Evolutionary conservation across 2,797 vertebrate genomes (phyloP).

Genomic region (Scarus forsteni): DNA sequence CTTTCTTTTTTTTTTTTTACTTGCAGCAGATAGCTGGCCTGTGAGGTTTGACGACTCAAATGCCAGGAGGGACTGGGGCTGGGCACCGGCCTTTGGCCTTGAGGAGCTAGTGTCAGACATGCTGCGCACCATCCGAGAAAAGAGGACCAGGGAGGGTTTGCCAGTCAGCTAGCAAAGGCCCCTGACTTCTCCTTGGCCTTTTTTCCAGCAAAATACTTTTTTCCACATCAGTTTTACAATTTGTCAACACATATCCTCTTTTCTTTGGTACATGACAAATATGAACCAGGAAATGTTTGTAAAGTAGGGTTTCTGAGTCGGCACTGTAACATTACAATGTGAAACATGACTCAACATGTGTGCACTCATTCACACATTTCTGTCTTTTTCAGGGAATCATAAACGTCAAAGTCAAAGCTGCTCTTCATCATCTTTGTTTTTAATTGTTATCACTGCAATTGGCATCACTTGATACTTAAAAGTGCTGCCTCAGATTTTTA

Average conservation of each 20-base stretch:
- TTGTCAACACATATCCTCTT: slow-evolving; percentile 44
- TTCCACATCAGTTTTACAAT: slow-evolving; percentile 41
- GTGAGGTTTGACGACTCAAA: slow-evolving; percentile 86
- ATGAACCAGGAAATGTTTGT: slow-evolving; percentile 35
- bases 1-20: background rate
- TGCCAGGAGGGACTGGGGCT: slow-evolving; percentile 86
- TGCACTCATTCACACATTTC: slow-evolving; percentile 45
- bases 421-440: slow-evolving; percentile 67
- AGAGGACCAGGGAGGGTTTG: slow-evolving; percentile 72
- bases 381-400: slow-evolving; percentile 72
- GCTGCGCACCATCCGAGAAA: slow-evolving; percentile 75
- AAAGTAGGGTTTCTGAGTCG: slow-evolving; percentile 54
- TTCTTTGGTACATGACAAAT: slow-evolving; percentile 37
- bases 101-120: slow-evolving; percentile 84
- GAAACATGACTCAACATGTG: slow-evolving; percentile 30
- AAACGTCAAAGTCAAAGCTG: slow-evolving; percentile 67
- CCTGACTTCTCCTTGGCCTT: slow-evolving; percentile 43
- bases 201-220: slow-evolving; percentile 35
- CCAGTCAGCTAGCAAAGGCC: slow-evolving; percentile 73
- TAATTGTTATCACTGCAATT: slow-evolving; percentile 58
- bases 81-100: slow-evolving; percentile 76
- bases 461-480: slow-evolving; percentile 51
- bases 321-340: slow-evolving; percentile 27
- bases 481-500: slow-evolving; percentile 31
- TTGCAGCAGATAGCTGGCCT: slow-evolving; percentile 87